Evolutionary conservation across 2,113 vertebrate genomes (phyloP).

Genomic region (Sceloporus tristichus): DNA sequence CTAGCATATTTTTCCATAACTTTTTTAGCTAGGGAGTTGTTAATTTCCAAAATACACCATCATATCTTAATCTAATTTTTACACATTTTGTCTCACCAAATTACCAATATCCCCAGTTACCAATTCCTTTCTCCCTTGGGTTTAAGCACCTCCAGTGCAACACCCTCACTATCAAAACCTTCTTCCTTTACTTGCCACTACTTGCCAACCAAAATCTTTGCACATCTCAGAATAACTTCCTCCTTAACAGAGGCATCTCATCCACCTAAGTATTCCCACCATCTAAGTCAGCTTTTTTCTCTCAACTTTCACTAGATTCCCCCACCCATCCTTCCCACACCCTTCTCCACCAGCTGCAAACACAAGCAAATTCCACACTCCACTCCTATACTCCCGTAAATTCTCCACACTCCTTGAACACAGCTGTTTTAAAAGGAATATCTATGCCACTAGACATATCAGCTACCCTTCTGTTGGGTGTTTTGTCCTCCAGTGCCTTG

Average conservation of each 20-base stretch:
- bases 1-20: too few relatives aligned
- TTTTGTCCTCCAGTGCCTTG: neutral
- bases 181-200: neutral
- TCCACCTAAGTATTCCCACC: neutral
- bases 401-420: neutral
- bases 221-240: neutral
- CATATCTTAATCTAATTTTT: neutral
- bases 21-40: too few relatives aligned
- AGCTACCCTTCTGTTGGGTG: neutral
- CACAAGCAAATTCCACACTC: neutral
- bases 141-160: too few relatives aligned
- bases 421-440: neutral
- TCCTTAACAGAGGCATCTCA: neutral
- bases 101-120: neutral
- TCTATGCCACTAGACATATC: neutral
- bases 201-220: neutral
- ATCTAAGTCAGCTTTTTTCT: too few relatives aligned
- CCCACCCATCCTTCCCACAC: neutral
- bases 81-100: neutral
- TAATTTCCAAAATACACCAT: neutral
- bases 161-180: neutral
- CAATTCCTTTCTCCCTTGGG: too few relatives aligned
- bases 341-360: neutral
- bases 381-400: neutral
- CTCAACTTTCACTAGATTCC: neutral